Percentiles rank a stretch among this genome's conserved stretches.
phyloP scores from a whole-genome alignment of 2,797 vertebrate genomes.

The Acridotheres tristis region DNA sequence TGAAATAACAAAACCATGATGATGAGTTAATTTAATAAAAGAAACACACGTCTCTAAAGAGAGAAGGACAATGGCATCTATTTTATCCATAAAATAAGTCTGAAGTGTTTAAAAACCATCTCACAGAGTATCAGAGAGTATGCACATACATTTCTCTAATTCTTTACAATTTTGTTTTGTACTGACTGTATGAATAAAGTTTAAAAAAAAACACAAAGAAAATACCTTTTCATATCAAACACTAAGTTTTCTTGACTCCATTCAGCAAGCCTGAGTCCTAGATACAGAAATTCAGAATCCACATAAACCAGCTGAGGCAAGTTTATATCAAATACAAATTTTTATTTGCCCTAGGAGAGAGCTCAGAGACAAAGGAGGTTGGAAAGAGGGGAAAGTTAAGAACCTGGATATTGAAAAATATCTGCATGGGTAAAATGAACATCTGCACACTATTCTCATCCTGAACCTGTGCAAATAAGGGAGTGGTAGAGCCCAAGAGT shows the following conservation, averaged over 20 bases:
- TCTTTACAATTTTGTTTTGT: not conserved
- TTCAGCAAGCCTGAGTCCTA: not conserved
- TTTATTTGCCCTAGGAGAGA: not conserved
- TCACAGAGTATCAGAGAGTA: not conserved
- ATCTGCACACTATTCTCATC: not conserved
- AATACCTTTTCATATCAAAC: not conserved
- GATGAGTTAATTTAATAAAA: constrained; percentile 39
- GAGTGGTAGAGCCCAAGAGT: not conserved
- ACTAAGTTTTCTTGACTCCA: not conserved
- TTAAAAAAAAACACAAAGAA: not conserved
- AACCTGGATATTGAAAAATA: not conserved
- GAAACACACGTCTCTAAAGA: not conserved
- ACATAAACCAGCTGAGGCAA: not conserved
- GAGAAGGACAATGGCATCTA: not conserved
- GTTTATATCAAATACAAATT: not conserved
- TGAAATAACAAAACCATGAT: constrained; percentile 34
- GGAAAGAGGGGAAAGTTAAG: not conserved
- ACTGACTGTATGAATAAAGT: not conserved
- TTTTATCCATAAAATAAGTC: not conserved
- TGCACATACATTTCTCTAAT: not conserved
- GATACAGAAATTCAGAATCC: not conserved
- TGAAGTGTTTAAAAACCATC: not conserved
- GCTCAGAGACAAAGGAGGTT: too few relatives aligned
- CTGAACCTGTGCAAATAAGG: not conserved
- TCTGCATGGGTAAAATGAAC: not conserved